Conservation (phyloP, 2,797 vertebrate genomes). For the Microchirus variegatus region DNA sequence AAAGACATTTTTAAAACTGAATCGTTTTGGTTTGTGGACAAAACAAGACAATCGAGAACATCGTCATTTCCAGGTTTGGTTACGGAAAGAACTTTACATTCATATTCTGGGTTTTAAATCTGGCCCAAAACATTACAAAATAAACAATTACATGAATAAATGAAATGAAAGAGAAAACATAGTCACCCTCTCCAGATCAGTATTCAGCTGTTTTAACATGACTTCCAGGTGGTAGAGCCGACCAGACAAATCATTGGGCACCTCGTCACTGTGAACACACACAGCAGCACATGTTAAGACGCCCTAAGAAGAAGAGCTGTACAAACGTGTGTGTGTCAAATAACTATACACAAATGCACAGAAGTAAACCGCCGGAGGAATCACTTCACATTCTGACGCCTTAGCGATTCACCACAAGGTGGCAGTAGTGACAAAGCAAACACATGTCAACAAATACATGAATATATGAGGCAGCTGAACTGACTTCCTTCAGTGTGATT, state of each 20-base stretch:
- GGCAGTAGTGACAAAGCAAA: constrained; percentile 36
- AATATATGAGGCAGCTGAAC: background rate
- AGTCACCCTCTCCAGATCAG: constrained; percentile 88
- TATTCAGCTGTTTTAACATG: constrained; percentile 92
- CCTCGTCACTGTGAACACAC: constrained; percentile 82
- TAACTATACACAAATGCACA: background rate
- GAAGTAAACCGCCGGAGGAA: background rate
- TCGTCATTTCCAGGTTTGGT: no score
- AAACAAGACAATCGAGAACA: no score
- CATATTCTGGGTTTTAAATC: background rate
- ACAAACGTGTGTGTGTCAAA: background rate
- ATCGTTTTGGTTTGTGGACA: no score
- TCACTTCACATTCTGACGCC: background rate
- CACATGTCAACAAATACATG: background rate
- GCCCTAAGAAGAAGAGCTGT: background rate
- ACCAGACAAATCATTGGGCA: constrained; percentile 83
- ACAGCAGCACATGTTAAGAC: constrained; percentile 2
- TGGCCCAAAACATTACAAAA: background rate
- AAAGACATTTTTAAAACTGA: no score
- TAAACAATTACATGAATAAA: background rate
- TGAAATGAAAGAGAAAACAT: background rate
- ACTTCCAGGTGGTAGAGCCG: constrained; percentile 90
- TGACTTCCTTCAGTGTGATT: background rate
- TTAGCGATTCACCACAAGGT: constrained; percentile 33
- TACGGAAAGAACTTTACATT: no score